Evolutionary conservation across 1,140 invertebrate species (phyloP), one percentile per base, ranked within the genome.

Genomic region (Megalonaias nervosa): DNA sequence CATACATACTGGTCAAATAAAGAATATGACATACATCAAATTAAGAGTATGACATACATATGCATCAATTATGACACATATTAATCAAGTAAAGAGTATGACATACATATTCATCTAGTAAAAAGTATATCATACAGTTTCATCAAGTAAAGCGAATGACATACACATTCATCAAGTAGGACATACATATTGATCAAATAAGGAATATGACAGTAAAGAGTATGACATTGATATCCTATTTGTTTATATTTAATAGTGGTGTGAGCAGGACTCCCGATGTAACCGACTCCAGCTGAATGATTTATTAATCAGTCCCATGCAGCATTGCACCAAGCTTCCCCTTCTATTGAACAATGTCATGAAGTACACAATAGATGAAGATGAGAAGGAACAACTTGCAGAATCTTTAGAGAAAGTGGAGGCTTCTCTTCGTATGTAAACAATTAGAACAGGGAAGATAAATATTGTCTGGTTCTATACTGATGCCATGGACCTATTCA

Each of bases 271-370:
- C 86, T 87, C 91, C 5, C 85, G 94, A 19, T 94, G 94, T 86
- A 93, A 94, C 81, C 92, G 94, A 73, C 89, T 94, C 11, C 93
- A 94, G 85, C 85, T 94, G 55, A 94, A 93, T 14, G 94, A 94
- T 86, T 89, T 95, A 6, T 88, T 94, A 60, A 93, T 94, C 57
- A 92, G 94, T 6, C 94, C 94, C 16, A 93, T 95, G 74, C 94
- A 94, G 87, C 93, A 94, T 86, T 94, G 94, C 73, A 95, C 94
- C 90, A 93, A 94, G 84, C 91, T 94, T 21, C 94, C 94, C 38
- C 89, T 95, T 6, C 91, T 94, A 48, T 89, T 94, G 19, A 92
- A 92, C 81, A 94, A 94, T 83, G 93, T 94, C 71, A 79, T 90
- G 59, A 91, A 90, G 81, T 91, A 93, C 81, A 94, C 94, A 12